Evolutionary conservation across 2,888 invertebrate genomes (phyloP).

Genomic region (Selenia dentaria): DNA sequence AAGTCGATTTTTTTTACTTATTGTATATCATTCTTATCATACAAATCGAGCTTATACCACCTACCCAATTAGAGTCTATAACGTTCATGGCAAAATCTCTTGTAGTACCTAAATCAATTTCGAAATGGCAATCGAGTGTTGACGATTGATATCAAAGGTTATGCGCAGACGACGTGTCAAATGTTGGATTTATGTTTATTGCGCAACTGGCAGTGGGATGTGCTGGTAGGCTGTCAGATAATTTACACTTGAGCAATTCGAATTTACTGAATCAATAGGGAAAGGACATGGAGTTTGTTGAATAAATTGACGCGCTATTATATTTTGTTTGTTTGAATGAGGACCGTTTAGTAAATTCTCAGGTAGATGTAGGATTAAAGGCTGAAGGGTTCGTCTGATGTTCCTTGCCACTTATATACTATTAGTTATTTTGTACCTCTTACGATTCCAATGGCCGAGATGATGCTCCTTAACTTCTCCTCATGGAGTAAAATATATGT

Average conservation of each 20-base stretch:
- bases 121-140: constrained; percentile 27
- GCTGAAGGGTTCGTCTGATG: too few relatives aligned
- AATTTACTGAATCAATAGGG: constrained; percentile 1
- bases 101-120: constrained; percentile 35
- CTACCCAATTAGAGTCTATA: constrained; percentile 30
- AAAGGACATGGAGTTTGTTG: background rate
- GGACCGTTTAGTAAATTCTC: too few relatives aligned
- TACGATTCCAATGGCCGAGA: too few relatives aligned
- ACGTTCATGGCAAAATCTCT: constrained; percentile 28
- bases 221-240: constrained; percentile 31
- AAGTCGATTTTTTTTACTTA: too few relatives aligned
- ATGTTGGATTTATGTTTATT: constrained; percentile 45
- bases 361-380: too few relatives aligned
- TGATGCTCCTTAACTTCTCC: too few relatives aligned
- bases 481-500: too few relatives aligned
- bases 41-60: too few relatives aligned
- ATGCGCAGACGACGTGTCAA: constrained; percentile 40
- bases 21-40: too few relatives aligned
- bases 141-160: constrained; percentile 36
- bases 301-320: constrained; percentile 4
- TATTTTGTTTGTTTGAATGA: too few relatives aligned
- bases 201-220: constrained; percentile 45
- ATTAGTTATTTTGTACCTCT: too few relatives aligned
- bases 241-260: constrained; percentile 23
- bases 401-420: too few relatives aligned